phyloP scores from a whole-genome alignment of 2,888 invertebrate genomes.

The Lithophane leautieri region DNA sequence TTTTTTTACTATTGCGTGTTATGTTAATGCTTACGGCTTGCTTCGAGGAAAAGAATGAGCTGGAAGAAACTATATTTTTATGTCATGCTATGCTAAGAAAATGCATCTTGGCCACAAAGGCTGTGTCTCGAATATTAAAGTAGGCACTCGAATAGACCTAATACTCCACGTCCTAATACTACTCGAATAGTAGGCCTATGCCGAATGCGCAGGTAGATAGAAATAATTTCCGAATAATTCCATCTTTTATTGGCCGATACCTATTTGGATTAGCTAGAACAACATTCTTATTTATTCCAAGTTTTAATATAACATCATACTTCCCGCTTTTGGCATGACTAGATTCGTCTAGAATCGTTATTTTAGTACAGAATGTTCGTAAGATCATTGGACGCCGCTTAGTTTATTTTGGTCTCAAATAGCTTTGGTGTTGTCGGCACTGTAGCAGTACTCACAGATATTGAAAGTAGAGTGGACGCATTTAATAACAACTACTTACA shows the following conservation, averaged over 20 bases:
- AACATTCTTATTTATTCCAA: neutral
- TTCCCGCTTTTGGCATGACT: conserved; percentile 26
- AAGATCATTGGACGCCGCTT: conserved; percentile 72
- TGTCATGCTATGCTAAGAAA: neutral
- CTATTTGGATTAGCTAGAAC: conserved; percentile 1
- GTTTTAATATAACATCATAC: conserved; percentile 6
- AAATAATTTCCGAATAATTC: neutral
- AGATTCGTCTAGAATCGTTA: conserved; percentile 74
- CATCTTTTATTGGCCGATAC: neutral
- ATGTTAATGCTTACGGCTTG: neutral
- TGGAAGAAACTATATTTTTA: conserved; percentile 1
- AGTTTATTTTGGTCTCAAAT: conserved; percentile 74
- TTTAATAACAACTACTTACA: conserved; percentile 14
- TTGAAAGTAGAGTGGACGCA: conserved; percentile 64
- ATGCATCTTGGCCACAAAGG: neutral
- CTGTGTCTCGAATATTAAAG: neutral
- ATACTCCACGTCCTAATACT: no score
- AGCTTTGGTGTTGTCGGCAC: conserved; percentile 56
- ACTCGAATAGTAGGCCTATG: no score
- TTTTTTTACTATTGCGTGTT: conserved; percentile 14
- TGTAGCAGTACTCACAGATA: conserved; percentile 68
- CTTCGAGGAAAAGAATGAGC: neutral
- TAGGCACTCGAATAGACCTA: no score
- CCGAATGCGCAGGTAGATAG: neutral
- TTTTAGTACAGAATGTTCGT: conserved; percentile 67